These are phyloP conservation scores for Andrena minutula DNA, from an alignment of 2,888 invertebrate species.

Conservation along the genomic window DNA sequence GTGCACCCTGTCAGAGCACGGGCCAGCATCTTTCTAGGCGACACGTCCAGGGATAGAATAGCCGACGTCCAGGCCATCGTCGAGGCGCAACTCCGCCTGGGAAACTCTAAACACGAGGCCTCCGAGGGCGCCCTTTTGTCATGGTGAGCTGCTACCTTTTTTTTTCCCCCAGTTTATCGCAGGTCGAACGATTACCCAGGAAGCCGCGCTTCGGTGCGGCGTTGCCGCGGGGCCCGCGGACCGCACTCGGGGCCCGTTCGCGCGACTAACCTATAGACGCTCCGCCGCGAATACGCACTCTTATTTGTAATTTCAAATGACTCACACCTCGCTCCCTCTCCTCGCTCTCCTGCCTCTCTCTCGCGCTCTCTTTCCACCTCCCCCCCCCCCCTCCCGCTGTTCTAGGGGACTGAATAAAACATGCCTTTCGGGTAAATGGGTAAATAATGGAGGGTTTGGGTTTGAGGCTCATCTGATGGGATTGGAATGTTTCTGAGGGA, in stretches of 20 bases:
- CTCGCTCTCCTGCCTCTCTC: neutral
- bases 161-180: slow-evolving; percentile 34
- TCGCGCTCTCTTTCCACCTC: neutral
- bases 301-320: slow-evolving; percentile 56
- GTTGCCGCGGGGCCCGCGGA: neutral
- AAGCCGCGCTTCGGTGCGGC: slow-evolving; percentile 43
- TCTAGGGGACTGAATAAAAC: neutral
- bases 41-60: slow-evolving; percentile 18
- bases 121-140: slow-evolving; percentile 25
- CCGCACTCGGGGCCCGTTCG: neutral
- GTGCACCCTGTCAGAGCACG: slow-evolving; percentile 50
- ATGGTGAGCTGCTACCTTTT: slow-evolving; percentile 63
- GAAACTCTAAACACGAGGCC: neutral
- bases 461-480: neutral
- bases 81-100: slow-evolving; percentile 10
- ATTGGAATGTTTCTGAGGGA: neutral
- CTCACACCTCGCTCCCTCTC: slow-evolving; percentile 42
- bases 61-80: neutral
- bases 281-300: slow-evolving; percentile 27
- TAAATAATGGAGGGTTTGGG: neutral
- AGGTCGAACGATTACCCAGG: neutral
- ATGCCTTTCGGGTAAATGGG: neutral
- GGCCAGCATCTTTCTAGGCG: slow-evolving; percentile 21
- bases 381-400: neutral
- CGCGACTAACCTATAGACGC: slow-evolving; percentile 60